Conservation (phyloP, 2,888 invertebrate species). For the Elmis aenea region DNA sequence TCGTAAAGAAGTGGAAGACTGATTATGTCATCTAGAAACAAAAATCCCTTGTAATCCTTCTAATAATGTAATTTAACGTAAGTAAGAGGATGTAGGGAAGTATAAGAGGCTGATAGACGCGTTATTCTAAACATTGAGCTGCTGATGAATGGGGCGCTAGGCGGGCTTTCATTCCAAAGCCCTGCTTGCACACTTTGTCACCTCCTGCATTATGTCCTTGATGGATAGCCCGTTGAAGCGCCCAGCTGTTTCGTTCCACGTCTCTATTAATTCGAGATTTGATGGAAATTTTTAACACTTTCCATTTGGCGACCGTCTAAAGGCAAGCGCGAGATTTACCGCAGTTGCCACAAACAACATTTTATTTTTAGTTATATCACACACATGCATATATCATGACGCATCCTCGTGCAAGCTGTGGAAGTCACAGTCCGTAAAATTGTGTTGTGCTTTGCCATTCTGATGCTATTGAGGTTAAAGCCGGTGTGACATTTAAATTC, state of each 20-base stretch:
- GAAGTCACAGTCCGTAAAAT: slow-evolving; percentile 37
- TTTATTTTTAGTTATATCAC: too few species aligned
- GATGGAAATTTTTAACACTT: slow-evolving; percentile 7
- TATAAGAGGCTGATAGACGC: slow-evolving; percentile 31
- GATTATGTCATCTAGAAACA: too few species aligned
- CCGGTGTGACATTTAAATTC: slow-evolving; percentile 25
- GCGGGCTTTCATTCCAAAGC: slow-evolving; percentile 37
- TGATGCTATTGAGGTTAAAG: slow-evolving; percentile 29
- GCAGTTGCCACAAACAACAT: too few species aligned
- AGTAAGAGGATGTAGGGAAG: slow-evolving; percentile 26
- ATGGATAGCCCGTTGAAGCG: slow-evolving; percentile 39
- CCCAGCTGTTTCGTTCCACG: slow-evolving; percentile 41
- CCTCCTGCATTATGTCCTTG: slow-evolving; percentile 43
- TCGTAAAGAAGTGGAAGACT: too few species aligned
- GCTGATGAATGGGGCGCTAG: slow-evolving; percentile 42
- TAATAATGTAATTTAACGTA: slow-evolving; percentile 36
- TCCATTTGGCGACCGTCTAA: background rate
- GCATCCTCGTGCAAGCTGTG: too few species aligned
- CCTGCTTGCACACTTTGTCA: slow-evolving; percentile 44
- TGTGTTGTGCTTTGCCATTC: slow-evolving; percentile 34
- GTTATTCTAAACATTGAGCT: slow-evolving; percentile 38
- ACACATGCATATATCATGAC: too few species aligned
- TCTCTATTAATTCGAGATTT: slow-evolving; percentile 43
- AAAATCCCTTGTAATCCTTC: slow-evolving; percentile 28
- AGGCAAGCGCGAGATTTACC: background rate